Conservation (phyloP, 2,797 vertebrate species). For the Pteronotus mesoamericanus region DNA sequence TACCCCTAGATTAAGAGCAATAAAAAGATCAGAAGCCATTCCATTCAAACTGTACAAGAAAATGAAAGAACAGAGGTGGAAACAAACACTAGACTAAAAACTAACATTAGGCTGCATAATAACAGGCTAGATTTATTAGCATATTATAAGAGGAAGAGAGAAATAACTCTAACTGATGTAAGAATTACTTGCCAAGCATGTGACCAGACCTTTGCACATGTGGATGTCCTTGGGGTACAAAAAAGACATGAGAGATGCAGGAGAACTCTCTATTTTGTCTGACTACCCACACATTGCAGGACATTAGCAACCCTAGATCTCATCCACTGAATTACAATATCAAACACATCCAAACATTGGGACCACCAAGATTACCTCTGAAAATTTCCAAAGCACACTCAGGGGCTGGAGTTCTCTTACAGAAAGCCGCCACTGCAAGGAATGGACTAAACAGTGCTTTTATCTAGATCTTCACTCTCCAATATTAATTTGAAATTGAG, state of each 20-base stretch:
- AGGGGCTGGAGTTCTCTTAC: background rate
- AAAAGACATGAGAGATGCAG: background rate
- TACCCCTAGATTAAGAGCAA: background rate
- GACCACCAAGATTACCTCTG: background rate
- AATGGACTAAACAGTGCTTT: background rate
- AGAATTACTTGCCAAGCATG: background rate
- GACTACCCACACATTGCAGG: background rate
- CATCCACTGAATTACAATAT: background rate
- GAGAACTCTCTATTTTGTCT: background rate
- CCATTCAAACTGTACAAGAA: conserved; percentile 4
- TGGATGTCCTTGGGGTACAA: background rate
- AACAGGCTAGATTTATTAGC: background rate
- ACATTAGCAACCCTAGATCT: background rate
- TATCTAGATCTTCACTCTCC: background rate
- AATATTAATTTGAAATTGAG: background rate
- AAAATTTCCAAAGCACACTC: background rate
- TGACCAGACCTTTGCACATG: background rate
- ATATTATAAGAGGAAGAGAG: background rate
- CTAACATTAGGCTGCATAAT: background rate
- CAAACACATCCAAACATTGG: background rate
- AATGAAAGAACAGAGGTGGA: background rate
- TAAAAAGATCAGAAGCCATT: conserved; percentile 33
- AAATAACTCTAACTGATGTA: background rate
- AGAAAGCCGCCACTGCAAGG: background rate
- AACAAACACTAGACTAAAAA: background rate